Conservation (phyloP, 2,888 invertebrate species). For the Trichopria drosophilae region DNA sequence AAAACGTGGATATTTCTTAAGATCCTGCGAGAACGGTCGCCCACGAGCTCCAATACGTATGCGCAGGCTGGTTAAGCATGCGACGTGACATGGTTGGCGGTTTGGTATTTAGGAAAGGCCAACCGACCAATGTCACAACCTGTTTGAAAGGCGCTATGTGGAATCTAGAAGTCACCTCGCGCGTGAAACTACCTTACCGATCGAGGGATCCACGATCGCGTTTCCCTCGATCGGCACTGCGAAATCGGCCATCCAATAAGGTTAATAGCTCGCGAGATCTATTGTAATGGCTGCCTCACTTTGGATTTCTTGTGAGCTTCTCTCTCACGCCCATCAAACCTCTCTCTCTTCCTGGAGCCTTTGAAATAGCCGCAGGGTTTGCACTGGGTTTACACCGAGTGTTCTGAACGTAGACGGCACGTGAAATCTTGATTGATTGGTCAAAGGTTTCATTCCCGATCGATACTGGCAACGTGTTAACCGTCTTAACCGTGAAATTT, state of each 20-base stretch:
- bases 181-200: constrained; percentile 24
- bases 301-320: too few species aligned
- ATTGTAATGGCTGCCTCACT: too few species aligned
- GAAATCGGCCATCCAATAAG: constrained; percentile 28
- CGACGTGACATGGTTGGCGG: constrained; percentile 55
- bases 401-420: too few species aligned
- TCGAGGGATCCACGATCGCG: too few species aligned
- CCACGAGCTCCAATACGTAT: constrained; percentile 35
- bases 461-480: too few species aligned
- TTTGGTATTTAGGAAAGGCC: constrained; percentile 59
- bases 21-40: constrained; percentile 39
- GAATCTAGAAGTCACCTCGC: constrained; percentile 44
- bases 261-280: constrained; percentile 22
- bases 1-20: constrained; percentile 38
- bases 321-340: too few species aligned
- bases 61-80: constrained; percentile 38
- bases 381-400: too few species aligned
- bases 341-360: too few species aligned
- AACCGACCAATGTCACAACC: constrained; percentile 57
- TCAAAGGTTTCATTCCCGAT: too few species aligned
- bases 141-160: constrained; percentile 57
- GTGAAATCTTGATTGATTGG: too few species aligned
- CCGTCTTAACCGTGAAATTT: too few species aligned
- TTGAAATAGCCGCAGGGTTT: too few species aligned
- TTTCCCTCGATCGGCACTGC: constrained; percentile 25